Percentiles rank a stretch among this genome's conserved stretches.
Evolutionary conservation across 2,797 vertebrate species (phyloP).

Genomic region (Varecia variegata): DNA sequence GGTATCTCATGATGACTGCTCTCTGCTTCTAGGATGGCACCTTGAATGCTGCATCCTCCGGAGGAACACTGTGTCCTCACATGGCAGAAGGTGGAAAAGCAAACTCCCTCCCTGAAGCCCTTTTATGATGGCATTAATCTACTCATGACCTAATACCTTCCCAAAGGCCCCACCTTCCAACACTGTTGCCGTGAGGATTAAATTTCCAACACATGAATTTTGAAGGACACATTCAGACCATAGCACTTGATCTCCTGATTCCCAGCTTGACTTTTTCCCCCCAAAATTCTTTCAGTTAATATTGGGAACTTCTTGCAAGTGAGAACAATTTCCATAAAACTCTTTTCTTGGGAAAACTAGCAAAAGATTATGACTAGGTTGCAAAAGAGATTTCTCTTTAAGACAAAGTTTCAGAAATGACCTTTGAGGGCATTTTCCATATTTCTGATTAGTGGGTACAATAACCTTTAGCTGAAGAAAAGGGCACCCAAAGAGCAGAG

Average conservation of each 20-base stretch:
- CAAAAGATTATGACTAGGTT: background rate
- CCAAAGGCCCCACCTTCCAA: background rate
- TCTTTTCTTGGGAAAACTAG: background rate
- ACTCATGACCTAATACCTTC: background rate
- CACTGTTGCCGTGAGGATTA: background rate
- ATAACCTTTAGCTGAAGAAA: slow-evolving; percentile 56
- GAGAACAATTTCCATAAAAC: background rate
- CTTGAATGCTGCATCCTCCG: background rate
- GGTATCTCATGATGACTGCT: background rate
- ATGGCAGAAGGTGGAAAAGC: background rate
- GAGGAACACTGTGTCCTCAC: background rate
- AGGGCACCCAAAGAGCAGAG: slow-evolving; percentile 53
- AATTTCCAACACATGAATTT: background rate
- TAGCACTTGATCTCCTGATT: background rate
- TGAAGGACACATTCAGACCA: background rate
- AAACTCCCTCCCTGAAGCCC: background rate
- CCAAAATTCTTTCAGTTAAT: background rate
- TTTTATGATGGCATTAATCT: background rate
- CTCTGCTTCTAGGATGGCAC: background rate
- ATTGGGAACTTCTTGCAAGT: background rate
- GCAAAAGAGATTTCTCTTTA: slow-evolving; percentile 24
- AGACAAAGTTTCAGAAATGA: slow-evolving; percentile 47
- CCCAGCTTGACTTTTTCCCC: background rate
- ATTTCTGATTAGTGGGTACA: slow-evolving; percentile 46
- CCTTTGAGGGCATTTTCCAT: slow-evolving; percentile 36